phyloP scores from a whole-genome alignment of 2,797 vertebrate species.

The Carapus acus region DNA sequence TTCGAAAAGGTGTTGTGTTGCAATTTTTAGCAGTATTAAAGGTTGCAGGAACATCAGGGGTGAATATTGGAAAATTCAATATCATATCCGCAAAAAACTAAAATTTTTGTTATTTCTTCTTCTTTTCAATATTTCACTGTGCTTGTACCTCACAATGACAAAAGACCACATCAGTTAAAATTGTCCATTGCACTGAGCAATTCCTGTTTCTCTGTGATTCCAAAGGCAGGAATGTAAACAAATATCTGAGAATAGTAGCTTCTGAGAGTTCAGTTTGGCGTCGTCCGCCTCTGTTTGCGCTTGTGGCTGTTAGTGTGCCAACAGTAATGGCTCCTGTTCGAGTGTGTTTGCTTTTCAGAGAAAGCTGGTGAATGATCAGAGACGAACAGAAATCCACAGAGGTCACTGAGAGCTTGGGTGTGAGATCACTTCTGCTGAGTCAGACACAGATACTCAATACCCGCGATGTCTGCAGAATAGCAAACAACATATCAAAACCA shows the following conservation, averaged over 20 bases:
- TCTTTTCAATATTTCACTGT: not conserved
- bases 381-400: conserved; percentile 24
- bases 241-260: no score
- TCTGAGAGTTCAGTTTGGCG: not conserved
- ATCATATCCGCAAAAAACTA: conserved; percentile 6
- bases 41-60: no score
- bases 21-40: no score
- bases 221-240: no score
- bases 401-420: conserved; percentile 25
- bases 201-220: no score
- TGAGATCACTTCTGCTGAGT: conserved; percentile 49
- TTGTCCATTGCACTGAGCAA: not conserved
- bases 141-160: not conserved
- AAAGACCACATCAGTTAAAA: not conserved
- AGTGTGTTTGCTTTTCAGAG: conserved; percentile 9
- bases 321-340: not conserved
- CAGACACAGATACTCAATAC: conserved; percentile 47
- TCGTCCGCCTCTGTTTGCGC: not conserved
- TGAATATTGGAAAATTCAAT: conserved; percentile 3
- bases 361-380: conserved; percentile 10
- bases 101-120: not conserved
- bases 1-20: not conserved
- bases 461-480: conserved; percentile 37
- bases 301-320: conserved; percentile 5
- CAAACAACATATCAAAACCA: conserved; percentile 26